Evolutionary conservation across 2,113 vertebrate genomes (phyloP), one percentile per base, ranked within the genome.

Genomic region (Myiozetetes cayanensis): DNA sequence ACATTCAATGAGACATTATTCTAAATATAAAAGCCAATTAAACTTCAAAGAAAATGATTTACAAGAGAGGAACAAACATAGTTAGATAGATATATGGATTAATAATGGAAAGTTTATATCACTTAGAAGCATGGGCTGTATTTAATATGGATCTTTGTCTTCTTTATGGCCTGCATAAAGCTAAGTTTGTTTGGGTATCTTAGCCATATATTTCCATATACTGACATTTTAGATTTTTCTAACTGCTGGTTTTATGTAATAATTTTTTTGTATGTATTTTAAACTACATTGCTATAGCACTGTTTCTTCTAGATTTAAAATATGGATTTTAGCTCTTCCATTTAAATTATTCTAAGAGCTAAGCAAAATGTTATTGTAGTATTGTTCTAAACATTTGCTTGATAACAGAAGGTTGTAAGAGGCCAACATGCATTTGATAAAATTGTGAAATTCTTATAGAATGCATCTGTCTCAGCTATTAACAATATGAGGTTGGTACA

Each of bases 321-420:
- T 67, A 91, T 1, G 3, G 21, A 92, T 81, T 81, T 81, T 65
- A 74, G 37, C 5, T 63, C 37, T 90, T 70, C 20, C 41, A 73
- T 87, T 94, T 79, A 91, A 75, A 90, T 91, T 87, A 81, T 73
- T 85, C 41, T 43, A 87, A 82, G 63, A 73, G 53, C 41, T 61
- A 65, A 72, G 41, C n/a, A 67, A 63, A 39, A 87, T 43, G 33
- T 47, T 75, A 55, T 31, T 75, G 52, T 68, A 56, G 19, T n/a
- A 75, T 52, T 78, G 25, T 39, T 94, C 74, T 78, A 83, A 72
- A 27, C 14, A 55, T 65, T 95, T 90, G 17, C 67, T 88, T 88
- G 15, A 18, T 83, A 91, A 70, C 72, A 90, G 62, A 76, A 93
- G 49, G 65, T 73, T 91, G 31, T 85, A 47, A 96, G 67, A 94